Base-by-base conservation (phyloP, 2,113 vertebrate species). In the Tautogolabrus adspersus region DNA sequence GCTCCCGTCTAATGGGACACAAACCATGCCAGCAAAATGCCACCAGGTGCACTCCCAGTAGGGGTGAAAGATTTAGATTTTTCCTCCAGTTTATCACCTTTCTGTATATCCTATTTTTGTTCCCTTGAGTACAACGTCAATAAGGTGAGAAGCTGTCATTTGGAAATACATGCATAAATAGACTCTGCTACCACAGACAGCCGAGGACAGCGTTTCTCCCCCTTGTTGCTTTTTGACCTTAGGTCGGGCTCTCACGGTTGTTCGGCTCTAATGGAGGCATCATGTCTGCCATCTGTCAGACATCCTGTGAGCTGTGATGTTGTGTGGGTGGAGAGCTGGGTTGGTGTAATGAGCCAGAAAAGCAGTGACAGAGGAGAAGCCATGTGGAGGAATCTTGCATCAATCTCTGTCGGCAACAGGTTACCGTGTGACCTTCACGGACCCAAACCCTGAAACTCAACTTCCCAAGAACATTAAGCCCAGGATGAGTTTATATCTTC, bases 281-380 rank as follows among this genome's bases (percentile, higher is more conserved):
- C 70, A 2, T 19, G 7, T 11, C 38, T 26, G 54, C 72, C 42
- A 70, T 84, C 78, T 80, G 77, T 83, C 82, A 63, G 58, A 40
- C 46, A 23, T 61, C 58, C 74, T 55, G 22, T 34, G 72, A 57
- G 63, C 38, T 37, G 46, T 2, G 34, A 57, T 72, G 69, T 5
- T 44, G 54, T 26, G 54, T 21, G 26, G 60, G 26, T 3, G 60
- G 55, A 22, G 44, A 9, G 23, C 11, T 0, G 10, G 10, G 64
- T 60, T 9, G 6, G 69, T 42, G 81, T 66, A 80, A 87, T 63
- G 82, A 84, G 72, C 60, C 75, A 42, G 59, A 82, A 67, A 46
- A 64, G 44, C 46, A 0, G 34, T 8, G 66, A 34, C n/a, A 30
- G 34, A 0, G 16, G 59, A 51, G 18, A 82, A 64, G 51, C 56